Evolutionary conservation across 2,113 vertebrate genomes (phyloP).

Genomic region (Xenopus laevis): DNA sequence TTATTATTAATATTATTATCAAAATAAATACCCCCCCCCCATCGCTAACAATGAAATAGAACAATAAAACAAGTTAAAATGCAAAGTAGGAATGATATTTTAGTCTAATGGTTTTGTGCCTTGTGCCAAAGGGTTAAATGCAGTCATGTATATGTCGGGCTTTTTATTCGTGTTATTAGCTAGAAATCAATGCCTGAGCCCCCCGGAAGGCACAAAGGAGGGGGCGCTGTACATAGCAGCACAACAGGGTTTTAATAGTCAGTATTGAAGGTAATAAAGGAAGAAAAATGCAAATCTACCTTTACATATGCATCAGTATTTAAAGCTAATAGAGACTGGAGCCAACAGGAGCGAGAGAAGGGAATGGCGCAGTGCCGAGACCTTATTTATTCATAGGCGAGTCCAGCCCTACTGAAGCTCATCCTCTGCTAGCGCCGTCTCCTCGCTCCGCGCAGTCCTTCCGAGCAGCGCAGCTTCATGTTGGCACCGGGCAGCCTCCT

Average conservation of each 20-base stretch:
- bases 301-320: conserved; percentile 91
- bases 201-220: not conserved
- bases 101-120: too few species aligned
- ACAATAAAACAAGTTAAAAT: too few species aligned
- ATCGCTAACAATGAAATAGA: too few species aligned
- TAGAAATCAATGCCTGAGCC: too few species aligned
- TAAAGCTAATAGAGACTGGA: conserved; percentile 79
- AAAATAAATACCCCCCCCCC: too few species aligned
- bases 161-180: too few species aligned
- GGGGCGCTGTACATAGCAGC: not conserved
- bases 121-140: too few species aligned
- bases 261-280: conserved; percentile 37
- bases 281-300: conserved; percentile 80
- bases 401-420: conserved; percentile 8
- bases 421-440: not conserved
- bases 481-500: conserved; percentile 28
- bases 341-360: conserved; percentile 69
- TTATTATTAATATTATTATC: too few species aligned
- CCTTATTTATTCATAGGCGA: conserved; percentile 67
- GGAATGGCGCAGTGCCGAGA: conserved; percentile 57
- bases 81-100: too few species aligned
- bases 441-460: conserved; percentile 10
- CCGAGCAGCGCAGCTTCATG: conserved; percentile 16
- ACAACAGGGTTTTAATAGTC: conserved; percentile 10
- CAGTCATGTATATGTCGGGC: too few species aligned